Conservation (phyloP, 2,888 invertebrate species). For the Rhamnusium bicolor region DNA sequence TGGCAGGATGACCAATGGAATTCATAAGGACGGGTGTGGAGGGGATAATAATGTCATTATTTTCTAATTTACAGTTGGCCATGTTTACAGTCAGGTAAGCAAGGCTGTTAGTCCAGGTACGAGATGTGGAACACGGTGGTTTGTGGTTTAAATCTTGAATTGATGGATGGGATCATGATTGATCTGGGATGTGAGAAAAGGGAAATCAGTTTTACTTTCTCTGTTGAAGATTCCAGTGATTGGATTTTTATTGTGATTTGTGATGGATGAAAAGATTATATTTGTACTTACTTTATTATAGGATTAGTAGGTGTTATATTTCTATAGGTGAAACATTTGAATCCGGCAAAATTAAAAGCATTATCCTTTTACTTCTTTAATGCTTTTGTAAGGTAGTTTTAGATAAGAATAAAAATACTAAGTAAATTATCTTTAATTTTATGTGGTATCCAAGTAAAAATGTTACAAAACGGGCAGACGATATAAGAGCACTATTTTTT, state of each 20-base stretch:
- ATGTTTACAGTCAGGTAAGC: slow-evolving; percentile 65
- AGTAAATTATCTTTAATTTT: too few species aligned
- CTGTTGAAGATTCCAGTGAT: neutral
- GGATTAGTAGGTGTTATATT: neutral
- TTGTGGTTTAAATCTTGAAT: slow-evolving; percentile 40
- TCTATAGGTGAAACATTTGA: neutral
- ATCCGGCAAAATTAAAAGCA: too few species aligned
- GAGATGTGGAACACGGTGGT: slow-evolving; percentile 24
- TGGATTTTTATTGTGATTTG: slow-evolving; percentile 4
- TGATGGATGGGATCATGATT: slow-evolving; percentile 8
- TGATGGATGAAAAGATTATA: slow-evolving; percentile 10
- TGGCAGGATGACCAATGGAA: slow-evolving; percentile 61
- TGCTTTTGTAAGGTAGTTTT: too few species aligned
- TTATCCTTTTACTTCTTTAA: too few species aligned
- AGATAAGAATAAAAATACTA: too few species aligned
- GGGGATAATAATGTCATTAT: slow-evolving; percentile 72
- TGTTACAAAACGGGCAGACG: too few species aligned
- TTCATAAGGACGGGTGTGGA: slow-evolving; percentile 52
- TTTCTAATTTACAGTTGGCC: slow-evolving; percentile 70
- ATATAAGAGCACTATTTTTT: too few species aligned
- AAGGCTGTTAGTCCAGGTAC: slow-evolving; percentile 39
- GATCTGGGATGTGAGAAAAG: slow-evolving; percentile 25
- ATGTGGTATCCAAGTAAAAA: too few species aligned
- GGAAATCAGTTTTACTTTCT: slow-evolving; percentile 36
- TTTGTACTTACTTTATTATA: neutral